phyloP scores from a whole-genome alignment of 1,140 invertebrate species.

The Bombyx mori region DNA sequence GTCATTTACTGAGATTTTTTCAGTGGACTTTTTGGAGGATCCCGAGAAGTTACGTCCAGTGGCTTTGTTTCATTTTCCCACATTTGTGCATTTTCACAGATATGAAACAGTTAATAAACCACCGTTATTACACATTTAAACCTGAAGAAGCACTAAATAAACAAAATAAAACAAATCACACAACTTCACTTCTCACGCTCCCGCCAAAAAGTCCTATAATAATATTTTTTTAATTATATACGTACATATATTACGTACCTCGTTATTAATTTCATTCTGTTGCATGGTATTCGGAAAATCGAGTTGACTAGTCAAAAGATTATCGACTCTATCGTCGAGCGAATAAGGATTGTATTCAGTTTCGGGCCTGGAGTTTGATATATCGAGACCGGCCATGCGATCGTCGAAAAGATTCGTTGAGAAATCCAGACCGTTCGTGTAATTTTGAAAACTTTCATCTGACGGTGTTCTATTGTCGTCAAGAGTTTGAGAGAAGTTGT shows the following conservation, averaged over 20 bases:
- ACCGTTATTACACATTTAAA: too few species aligned
- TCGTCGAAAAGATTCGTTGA: constrained; percentile 35
- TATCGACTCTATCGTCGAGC: constrained; percentile 16
- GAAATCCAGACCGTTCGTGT: constrained; percentile 30
- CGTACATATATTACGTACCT: background rate
- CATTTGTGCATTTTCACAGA: too few species aligned
- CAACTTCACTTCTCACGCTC: too few species aligned
- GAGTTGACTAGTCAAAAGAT: constrained; percentile 1
- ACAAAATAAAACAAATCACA: too few species aligned
- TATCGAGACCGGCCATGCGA: constrained; percentile 27
- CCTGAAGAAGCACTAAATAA: too few species aligned
- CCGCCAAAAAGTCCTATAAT: background rate
- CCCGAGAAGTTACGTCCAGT: too few species aligned
- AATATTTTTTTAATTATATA: constrained; percentile 1
- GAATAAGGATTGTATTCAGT: constrained; percentile 21
- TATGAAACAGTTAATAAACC: too few species aligned
- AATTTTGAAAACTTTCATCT: constrained; percentile 37
- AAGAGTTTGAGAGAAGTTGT: constrained; percentile 9
- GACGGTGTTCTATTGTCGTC: constrained; percentile 30
- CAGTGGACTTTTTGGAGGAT: too few species aligned
- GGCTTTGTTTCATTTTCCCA: too few species aligned
- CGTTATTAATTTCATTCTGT: background rate
- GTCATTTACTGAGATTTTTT: too few species aligned
- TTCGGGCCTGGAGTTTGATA: constrained; percentile 27
- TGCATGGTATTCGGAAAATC: constrained; percentile 2